These are phyloP conservation scores for Mesocricetus auratus DNA, from an alignment of 2,113 vertebrate species.

Conservation along the genomic window DNA sequence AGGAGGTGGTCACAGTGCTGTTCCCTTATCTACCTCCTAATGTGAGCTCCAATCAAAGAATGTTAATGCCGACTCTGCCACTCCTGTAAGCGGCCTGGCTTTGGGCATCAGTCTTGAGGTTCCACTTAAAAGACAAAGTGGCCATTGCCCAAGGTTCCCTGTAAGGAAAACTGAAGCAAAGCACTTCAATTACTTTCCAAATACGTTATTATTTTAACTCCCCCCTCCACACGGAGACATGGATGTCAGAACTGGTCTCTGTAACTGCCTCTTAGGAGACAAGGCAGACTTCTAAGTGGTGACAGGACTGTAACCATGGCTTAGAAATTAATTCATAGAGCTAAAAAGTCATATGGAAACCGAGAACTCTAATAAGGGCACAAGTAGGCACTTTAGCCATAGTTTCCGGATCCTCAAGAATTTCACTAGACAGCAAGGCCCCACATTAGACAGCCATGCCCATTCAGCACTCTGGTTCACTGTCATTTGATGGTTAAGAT, in stretches of 20 bases:
- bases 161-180: constrained; percentile 52
- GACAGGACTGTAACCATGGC: neutral
- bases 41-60: constrained; percentile 88
- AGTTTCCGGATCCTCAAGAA: neutral
- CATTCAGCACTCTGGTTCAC: neutral
- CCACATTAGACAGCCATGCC: neutral
- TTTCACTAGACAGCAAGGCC: neutral
- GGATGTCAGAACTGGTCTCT: constrained; percentile 15
- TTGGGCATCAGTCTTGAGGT: constrained; percentile 76
- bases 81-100: constrained; percentile 82
- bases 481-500: constrained; percentile 16
- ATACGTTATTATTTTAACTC: constrained; percentile 59
- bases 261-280: neutral
- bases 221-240: neutral
- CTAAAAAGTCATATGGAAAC: constrained; percentile 9
- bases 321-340: constrained; percentile 33
- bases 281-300: constrained; percentile 13
- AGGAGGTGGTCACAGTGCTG: constrained; percentile 83
- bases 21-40: constrained; percentile 90
- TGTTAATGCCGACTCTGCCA: constrained; percentile 86
- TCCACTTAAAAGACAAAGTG: constrained; percentile 77
- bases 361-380: neutral
- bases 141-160: constrained; percentile 26
- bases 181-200: constrained; percentile 2
- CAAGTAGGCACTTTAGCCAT: neutral